A percentile compares a stretch with the other conserved stretches of the same genome.
phyloP scores from a whole-genome alignment of 1,140 invertebrate species.

The Microvelia longipes region DNA sequence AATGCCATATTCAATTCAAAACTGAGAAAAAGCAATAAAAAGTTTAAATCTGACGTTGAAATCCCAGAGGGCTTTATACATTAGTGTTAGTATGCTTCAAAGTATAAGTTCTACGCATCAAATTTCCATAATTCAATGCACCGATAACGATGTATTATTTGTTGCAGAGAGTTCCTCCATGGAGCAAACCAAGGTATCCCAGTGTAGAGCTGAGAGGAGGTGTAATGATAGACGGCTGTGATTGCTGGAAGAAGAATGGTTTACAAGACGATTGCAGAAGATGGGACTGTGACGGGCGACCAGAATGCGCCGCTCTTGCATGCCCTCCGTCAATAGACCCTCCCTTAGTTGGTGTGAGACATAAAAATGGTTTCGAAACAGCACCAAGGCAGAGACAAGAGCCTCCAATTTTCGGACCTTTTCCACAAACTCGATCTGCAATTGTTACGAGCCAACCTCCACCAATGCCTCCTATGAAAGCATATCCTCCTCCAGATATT shows the following conservation, averaged over 20 bases:
- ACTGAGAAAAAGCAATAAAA: no score
- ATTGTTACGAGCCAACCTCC: background rate
- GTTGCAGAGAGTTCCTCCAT: constrained; percentile 14
- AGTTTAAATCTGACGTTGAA: no score
- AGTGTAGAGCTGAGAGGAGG: constrained; percentile 50
- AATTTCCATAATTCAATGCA: no score
- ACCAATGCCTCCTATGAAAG: background rate
- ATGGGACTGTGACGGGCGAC: constrained; percentile 46
- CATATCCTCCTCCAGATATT: background rate
- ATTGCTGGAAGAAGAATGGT: constrained; percentile 58
- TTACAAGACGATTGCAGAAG: constrained; percentile 55
- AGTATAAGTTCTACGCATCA: no score
- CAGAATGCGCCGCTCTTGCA: constrained; percentile 44
- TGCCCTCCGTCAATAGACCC: constrained; percentile 36
- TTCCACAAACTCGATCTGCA: background rate
- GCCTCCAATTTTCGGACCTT: background rate
- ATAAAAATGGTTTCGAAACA: constrained; percentile 9
- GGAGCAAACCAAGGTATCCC: constrained; percentile 29
- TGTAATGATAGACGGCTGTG: constrained; percentile 47
- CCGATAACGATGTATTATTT: no score
- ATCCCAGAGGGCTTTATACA: no score
- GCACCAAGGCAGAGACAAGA: background rate
- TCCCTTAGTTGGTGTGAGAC: constrained; percentile 10
- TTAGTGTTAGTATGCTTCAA: no score
- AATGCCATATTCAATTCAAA: no score